These are phyloP conservation scores for Chelon labrosus DNA, from an alignment of 2,797 vertebrate genomes.

Conservation along the genomic window DNA sequence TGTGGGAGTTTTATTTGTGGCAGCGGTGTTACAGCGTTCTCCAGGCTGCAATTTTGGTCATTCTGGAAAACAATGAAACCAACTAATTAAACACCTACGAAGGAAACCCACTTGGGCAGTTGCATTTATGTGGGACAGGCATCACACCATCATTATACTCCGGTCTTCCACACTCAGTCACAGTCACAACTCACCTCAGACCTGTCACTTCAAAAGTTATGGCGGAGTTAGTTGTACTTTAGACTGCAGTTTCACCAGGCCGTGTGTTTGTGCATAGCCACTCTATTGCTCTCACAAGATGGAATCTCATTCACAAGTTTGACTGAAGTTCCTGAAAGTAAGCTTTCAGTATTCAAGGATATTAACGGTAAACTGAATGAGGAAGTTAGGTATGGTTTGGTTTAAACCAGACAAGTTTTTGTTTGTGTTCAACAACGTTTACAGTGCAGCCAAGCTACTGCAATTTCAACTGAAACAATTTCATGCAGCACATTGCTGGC, in stretches of 20 bases:
- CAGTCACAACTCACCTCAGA: constrained; percentile 35
- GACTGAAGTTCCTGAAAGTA: neutral
- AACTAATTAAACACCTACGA: constrained; percentile 63
- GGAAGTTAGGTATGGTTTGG: no score
- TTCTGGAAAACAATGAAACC: constrained; percentile 58
- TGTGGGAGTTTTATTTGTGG: constrained; percentile 22
- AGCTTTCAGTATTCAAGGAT: neutral
- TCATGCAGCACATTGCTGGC: no score
- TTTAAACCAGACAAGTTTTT: no score
- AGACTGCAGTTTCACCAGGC: constrained; percentile 11
- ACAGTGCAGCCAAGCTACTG: no score
- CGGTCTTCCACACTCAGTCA: constrained; percentile 16
- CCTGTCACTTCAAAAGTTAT: constrained; percentile 8
- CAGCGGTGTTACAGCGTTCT: constrained; percentile 1
- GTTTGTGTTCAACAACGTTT: no score
- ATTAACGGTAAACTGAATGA: no score
- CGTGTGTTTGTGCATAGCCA: neutral
- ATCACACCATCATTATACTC: constrained; percentile 39
- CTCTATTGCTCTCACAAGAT: neutral
- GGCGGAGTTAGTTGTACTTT: constrained; percentile 8
- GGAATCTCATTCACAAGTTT: neutral
- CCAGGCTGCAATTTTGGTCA: constrained; percentile 42
- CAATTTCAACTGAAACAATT: no score
- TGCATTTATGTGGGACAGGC: constrained; percentile 44
- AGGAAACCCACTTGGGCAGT: constrained; percentile 3